Evolutionary conservation across 2,797 vertebrate genomes (phyloP), one percentile per base, ranked within the genome.

Genomic region (Loris lydekkerianus): DNA sequence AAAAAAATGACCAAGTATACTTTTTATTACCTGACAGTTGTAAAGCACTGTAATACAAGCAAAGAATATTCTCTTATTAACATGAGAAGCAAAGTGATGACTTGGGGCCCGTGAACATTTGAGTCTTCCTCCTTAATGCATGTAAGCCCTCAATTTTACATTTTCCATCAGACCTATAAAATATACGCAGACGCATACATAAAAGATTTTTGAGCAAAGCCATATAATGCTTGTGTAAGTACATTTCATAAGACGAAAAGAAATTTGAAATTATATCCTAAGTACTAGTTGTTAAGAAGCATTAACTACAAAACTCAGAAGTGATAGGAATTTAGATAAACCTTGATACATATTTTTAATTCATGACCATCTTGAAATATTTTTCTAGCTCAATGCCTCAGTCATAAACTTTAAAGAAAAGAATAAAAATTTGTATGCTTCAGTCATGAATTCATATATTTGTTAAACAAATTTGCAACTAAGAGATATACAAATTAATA

Each of bases 251-350:
- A 78, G 53, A 96, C 97, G 53, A 93, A 93, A 93, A 82, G 29
- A 96, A 96, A 90, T 95, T 96, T 96, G 56, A 96, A 97, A 95
- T 97, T 96, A 96, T 94, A 97, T 92, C 82, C 31, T 61, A 93
- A 94, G 88, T 81, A 87, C 60, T 95, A 63, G 86, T 95, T 97
- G 70, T 97, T 95, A 96, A 31, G 95, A 82, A 80, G 92, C 60
- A 96, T 97, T 94, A 97, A 95, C 77, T 85, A 58, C 78, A 96
- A 95, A 94, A 97, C 65, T 96, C 76, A 97, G 89, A 97, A 96
- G 91, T 63, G 70, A 92, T 93, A 72, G 82, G 97, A 97, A 94
- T 96, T 93, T 94, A 96, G 94, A 89, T 94, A 91, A 96, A 75
- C 61, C n/a, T 93, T 88, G 80, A 96, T 95, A 93, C 0, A 61